Evolutionary conservation across 1,140 invertebrate genomes (phyloP).

Genomic region (Pomacea maculata): DNA sequence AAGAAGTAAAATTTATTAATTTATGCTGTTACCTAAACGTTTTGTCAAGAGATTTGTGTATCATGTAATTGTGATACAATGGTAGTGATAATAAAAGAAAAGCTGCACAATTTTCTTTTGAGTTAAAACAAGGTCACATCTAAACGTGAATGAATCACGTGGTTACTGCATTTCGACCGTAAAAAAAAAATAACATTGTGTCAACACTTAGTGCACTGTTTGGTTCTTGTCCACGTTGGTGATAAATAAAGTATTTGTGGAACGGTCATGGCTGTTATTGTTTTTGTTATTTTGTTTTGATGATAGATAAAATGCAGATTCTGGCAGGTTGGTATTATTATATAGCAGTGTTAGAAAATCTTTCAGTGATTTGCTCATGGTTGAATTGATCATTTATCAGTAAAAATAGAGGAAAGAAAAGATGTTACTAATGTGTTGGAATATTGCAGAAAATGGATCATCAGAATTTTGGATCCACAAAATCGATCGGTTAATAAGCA

Average conservation of each 20-base stretch:
- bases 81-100: background rate
- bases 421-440: too few species aligned
- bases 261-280: background rate
- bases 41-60: background rate
- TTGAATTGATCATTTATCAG: too few species aligned
- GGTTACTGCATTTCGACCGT: background rate
- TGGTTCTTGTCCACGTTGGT: constrained; percentile 11
- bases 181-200: background rate
- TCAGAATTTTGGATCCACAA: too few species aligned
- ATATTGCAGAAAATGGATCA: too few species aligned
- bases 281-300: background rate
- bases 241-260: constrained; percentile 17
- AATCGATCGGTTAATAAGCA: too few species aligned
- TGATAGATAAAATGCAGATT: background rate
- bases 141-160: background rate
- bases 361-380: too few species aligned
- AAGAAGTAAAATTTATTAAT: background rate
- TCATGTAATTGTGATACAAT: background rate
- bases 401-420: too few species aligned
- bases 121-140: constrained; percentile 2
- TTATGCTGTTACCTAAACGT: background rate
- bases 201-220: constrained; percentile 9
- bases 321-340: background rate
- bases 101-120: background rate
- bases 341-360: too few species aligned